Evolutionary conservation across 2,888 invertebrate genomes (phyloP), one percentile per base, ranked within the genome.

Genomic region (Deilephila elpenor): DNA sequence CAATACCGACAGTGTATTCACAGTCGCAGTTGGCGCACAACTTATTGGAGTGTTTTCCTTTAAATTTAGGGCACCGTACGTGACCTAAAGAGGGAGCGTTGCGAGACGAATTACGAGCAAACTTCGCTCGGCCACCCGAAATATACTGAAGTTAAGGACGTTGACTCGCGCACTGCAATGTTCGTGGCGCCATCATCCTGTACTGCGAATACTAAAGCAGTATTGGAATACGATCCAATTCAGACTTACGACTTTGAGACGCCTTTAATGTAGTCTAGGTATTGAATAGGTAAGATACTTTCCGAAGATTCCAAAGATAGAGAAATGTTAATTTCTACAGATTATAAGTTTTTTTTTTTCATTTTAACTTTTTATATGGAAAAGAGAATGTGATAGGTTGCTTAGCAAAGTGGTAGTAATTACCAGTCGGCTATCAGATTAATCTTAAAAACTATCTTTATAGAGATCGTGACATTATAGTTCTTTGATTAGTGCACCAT

Each of bases 51-150:
- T 91, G 91, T 92, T 92, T 91, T 90, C 90, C 90, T 89, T 90
- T 90, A 91, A 91, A 92, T 91, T 91, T 91, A 89, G 91, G 89
- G 86, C 86, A 84, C 84, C 83, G 88, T 88, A 91, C 92, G 91
- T 92, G 91, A 92, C 90, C 91, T 90, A 85, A 81, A 87, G 86
- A 78, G 86, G 88, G 83, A 67, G 82, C 83, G 84, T 78, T 77
- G 80, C 80, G 82, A 80, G 84, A 83, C 83, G 86, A 92, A 85
- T 91, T 91, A 91, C 87, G 91, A 87, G 84, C 86, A 77, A 91
- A 92, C 84, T 93, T 92, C 82, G 77, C 83, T 83, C 82, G 80
- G 80, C 79, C 81, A 82, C 81, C 84, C 84, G 80, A 83, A 86
- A 87, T 85, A 86, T 83, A 82, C 78, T 77, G 72, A 78, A 80